Evolutionary conservation across 2,797 vertebrate species (phyloP).

Genomic region (Fratercula arctica): DNA sequence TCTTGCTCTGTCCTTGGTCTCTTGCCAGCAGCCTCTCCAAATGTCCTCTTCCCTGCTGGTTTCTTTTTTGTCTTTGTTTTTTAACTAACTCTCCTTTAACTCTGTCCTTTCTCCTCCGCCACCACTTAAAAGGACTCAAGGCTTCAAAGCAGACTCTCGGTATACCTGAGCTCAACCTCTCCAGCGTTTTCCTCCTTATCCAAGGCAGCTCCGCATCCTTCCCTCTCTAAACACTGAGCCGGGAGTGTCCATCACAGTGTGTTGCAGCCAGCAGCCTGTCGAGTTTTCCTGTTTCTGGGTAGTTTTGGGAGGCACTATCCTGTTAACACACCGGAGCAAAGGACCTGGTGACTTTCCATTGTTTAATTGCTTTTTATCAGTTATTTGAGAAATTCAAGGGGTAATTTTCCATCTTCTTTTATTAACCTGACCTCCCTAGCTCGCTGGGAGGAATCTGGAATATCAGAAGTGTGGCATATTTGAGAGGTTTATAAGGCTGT

Average conservation of each 20-base stretch:
- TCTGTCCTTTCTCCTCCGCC: neutral
- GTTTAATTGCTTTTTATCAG: neutral
- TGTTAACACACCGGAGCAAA: neutral
- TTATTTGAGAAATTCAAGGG: neutral
- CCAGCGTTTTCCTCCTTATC: neutral
- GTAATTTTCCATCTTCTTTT: neutral
- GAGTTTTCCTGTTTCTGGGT: neutral
- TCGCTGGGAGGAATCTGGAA: neutral
- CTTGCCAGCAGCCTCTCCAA: neutral
- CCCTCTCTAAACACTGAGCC: neutral
- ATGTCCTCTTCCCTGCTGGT: neutral
- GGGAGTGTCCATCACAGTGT: neutral
- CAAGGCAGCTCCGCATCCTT: neutral
- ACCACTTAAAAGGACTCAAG: neutral
- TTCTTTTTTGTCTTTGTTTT: neutral
- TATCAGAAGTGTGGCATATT: neutral
- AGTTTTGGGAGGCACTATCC: neutral
- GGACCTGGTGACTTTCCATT: neutral
- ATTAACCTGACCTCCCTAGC: neutral
- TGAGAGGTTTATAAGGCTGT: neutral
- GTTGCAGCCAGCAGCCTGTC: neutral
- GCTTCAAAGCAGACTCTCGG: neutral
- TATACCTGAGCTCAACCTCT: neutral
- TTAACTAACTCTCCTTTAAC: neutral
- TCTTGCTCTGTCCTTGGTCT: neutral